phyloP scores from a whole-genome alignment of 2,797 vertebrate genomes.

The Masticophis lateralis region DNA sequence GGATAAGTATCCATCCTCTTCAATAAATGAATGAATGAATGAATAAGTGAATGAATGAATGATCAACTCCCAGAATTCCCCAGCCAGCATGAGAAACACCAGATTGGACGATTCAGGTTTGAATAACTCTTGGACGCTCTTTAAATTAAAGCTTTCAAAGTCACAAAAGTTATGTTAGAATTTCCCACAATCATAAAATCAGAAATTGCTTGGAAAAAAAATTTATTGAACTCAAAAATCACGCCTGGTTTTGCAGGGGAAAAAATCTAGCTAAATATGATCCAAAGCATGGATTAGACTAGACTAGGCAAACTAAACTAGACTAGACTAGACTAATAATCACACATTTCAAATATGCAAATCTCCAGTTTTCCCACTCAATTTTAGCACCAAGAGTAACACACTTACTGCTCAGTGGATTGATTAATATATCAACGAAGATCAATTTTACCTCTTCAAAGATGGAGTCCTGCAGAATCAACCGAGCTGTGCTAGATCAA shows the following conservation, averaged over 20 bases:
- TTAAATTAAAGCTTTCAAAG: not conserved
- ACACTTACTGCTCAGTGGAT: not conserved
- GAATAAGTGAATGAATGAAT: not conserved
- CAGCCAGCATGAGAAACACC: not conserved
- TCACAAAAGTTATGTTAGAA: not conserved
- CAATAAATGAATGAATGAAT: not conserved
- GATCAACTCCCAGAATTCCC: not conserved
- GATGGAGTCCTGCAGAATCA: not conserved
- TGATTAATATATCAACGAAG: not conserved
- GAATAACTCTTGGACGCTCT: not conserved
- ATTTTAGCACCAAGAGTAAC: not conserved
- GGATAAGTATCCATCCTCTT: constrained; percentile 27
- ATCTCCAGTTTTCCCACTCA: not conserved
- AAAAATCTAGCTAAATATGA: not conserved
- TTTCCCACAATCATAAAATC: not conserved
- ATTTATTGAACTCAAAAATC: not conserved
- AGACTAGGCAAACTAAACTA: no score
- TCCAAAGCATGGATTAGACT: not conserved
- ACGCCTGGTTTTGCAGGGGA: not conserved
- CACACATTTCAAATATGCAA: not conserved
- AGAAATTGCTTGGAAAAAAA: not conserved
- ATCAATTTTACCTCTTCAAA: not conserved
- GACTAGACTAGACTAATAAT: not conserved
- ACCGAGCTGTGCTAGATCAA: not conserved
- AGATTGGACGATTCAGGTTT: not conserved